These are phyloP conservation scores for Platorchestia sp. DNA, from an alignment of 1,140 invertebrate species.

Conservation along the genomic window DNA sequence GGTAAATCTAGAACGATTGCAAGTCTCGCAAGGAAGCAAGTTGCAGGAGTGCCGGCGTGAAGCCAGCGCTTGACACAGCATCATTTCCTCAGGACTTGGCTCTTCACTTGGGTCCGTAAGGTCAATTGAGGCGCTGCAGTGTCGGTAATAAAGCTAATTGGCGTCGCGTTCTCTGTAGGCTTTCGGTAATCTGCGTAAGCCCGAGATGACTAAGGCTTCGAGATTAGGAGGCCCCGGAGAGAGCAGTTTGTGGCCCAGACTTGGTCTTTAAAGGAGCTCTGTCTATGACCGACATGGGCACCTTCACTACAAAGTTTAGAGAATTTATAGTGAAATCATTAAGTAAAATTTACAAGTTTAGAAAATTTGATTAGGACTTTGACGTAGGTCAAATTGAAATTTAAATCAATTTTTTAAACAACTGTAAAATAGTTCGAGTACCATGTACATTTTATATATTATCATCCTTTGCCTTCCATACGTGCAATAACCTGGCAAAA, in stretches of 20 bases:
- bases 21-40: neutral
- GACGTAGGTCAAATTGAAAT: too few relatives aligned
- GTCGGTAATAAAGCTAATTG: constrained; percentile 39
- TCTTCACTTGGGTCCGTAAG: neutral
- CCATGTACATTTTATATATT: too few relatives aligned
- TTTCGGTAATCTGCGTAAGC: constrained; percentile 31
- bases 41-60: neutral
- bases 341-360: neutral
- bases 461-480: too few relatives aligned
- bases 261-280: neutral
- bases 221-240: constrained; percentile 14
- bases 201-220: constrained; percentile 7
- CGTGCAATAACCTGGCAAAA: too few relatives aligned
- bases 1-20: neutral
- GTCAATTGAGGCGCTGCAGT: constrained; percentile 20
- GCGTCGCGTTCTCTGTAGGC: neutral
- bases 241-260: neutral
- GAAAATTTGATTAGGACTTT: too few relatives aligned
- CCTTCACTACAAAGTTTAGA: neutral
- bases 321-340: neutral
- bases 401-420: too few relatives aligned
- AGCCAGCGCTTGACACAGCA: neutral
- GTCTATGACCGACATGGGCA: neutral
- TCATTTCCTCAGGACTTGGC: constrained; percentile 29
- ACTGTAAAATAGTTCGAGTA: too few relatives aligned